A percentile compares a stretch with the other conserved stretches of the same genome.
Conservation (phyloP, 2,797 vertebrate species). For the Heteromormyrus szaboi region DNA sequence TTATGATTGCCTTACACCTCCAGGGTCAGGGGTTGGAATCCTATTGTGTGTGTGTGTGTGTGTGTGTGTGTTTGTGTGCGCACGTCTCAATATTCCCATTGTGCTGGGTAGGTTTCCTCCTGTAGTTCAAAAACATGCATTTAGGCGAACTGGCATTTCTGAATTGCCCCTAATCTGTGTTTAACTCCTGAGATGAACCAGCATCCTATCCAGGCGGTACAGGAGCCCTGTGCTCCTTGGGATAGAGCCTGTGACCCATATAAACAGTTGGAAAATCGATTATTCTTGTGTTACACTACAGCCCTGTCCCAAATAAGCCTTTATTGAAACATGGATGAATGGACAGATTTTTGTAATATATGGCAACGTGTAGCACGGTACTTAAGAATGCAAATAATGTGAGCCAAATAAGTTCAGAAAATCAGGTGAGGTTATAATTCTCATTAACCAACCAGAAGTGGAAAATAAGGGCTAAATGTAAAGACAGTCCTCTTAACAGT, state of each 20-base stretch:
- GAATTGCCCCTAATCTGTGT: not conserved
- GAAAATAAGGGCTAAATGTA: not conserved
- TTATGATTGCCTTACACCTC: not conserved
- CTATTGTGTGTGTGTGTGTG: not conserved
- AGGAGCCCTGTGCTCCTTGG: not conserved
- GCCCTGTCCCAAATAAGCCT: not conserved
- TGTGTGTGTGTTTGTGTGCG: not conserved
- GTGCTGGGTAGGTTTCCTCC: not conserved
- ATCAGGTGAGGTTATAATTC: not conserved
- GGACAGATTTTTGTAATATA: not conserved
- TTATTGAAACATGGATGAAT: not conserved
- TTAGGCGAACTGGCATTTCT: not conserved
- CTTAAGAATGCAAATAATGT: not conserved
- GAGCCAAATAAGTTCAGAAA: not conserved
- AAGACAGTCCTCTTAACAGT: not conserved
- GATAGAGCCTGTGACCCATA: not conserved
- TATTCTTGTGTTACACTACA: not conserved
- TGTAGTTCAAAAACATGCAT: not conserved
- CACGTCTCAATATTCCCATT: not conserved
- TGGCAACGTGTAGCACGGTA: not conserved
- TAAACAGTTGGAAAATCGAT: not conserved
- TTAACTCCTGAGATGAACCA: not conserved
- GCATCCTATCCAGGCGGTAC: not conserved
- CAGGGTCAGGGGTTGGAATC: not conserved
- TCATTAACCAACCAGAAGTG: not conserved